Evolutionary conservation across 2,113 vertebrate species (phyloP).

Genomic region (Phocoena phocoena): DNA sequence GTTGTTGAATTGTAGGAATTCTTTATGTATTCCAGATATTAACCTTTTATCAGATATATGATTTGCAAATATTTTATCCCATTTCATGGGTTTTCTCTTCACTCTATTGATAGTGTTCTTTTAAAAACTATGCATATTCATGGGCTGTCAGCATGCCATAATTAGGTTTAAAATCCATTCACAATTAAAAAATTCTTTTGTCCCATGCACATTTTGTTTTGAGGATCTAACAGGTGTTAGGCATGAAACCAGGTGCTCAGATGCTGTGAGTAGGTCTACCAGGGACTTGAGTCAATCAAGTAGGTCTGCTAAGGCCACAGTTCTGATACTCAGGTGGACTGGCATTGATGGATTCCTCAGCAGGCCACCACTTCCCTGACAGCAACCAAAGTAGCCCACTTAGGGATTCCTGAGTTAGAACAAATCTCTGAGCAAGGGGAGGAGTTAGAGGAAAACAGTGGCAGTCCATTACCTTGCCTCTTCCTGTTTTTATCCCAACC

Average conservation of each 20-base stretch:
- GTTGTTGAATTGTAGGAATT: neutral
- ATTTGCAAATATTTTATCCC: conserved; percentile 30
- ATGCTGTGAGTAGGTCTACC: neutral
- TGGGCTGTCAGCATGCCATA: neutral
- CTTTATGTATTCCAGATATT: neutral
- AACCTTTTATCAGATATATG: neutral
- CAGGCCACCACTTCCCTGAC: neutral
- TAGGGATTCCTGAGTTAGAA: neutral
- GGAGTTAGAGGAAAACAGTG: neutral
- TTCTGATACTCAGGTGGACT: neutral
- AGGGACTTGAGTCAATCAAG: neutral
- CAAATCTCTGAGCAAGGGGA: neutral
- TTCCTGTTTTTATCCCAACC: neutral
- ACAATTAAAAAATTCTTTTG: neutral
- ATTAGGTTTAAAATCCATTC: neutral
- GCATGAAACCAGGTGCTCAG: neutral
- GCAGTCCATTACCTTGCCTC: neutral
- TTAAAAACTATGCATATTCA: neutral
- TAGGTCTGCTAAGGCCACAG: neutral
- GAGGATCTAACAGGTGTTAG: neutral
- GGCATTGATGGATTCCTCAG: neutral
- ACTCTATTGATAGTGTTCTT: neutral
- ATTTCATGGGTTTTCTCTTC: neutral
- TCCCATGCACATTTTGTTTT: neutral
- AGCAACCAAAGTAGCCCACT: neutral